A percentile compares a stretch with the other conserved stretches of the same genome.
Evolutionary conservation across 2,113 vertebrate genomes (phyloP).

Genomic region (Bostrychus sinensis): DNA sequence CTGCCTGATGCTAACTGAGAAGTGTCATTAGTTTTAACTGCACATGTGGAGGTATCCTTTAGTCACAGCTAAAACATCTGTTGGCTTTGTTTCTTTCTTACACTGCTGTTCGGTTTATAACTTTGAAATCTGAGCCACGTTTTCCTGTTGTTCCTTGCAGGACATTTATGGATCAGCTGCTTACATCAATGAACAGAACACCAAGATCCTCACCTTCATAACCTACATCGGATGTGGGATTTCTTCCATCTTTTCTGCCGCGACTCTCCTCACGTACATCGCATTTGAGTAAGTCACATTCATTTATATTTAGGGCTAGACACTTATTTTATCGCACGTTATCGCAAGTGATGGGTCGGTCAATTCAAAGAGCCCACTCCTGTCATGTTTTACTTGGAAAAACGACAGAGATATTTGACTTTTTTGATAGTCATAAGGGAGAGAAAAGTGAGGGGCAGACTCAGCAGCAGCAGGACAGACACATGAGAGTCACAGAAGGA

Average conservation of each 20-base stretch:
- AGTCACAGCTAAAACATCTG: not conserved
- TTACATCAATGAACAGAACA: conserved; percentile 80
- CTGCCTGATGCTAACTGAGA: not conserved
- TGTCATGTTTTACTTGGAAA: no score
- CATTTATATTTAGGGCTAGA: not conserved
- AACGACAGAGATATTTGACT: no score
- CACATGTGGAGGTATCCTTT: not conserved
- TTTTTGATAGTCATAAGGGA: no score
- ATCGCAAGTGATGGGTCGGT: no score
- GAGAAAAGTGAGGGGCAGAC: no score
- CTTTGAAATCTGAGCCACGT: not conserved
- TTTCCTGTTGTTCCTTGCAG: conserved; percentile 62
- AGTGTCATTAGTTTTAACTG: not conserved
- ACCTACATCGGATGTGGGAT: conserved; percentile 93
- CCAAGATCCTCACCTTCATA: conserved; percentile 88
- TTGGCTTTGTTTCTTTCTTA: not conserved
- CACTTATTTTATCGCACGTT: no score
- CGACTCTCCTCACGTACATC: conserved; percentile 93
- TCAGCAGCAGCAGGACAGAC: no score
- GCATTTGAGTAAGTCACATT: conserved; percentile 91
- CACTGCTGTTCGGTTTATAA: not conserved
- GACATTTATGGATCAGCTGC: conserved; percentile 83
- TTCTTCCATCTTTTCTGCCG: conserved; percentile 94
- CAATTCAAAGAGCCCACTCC: no score
- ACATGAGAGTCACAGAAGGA: no score